Percentiles rank a stretch among this genome's conserved stretches.
These are phyloP conservation scores for Arizona elegans DNA, from an alignment of 2,113 vertebrate genomes.

Conservation along the genomic window DNA sequence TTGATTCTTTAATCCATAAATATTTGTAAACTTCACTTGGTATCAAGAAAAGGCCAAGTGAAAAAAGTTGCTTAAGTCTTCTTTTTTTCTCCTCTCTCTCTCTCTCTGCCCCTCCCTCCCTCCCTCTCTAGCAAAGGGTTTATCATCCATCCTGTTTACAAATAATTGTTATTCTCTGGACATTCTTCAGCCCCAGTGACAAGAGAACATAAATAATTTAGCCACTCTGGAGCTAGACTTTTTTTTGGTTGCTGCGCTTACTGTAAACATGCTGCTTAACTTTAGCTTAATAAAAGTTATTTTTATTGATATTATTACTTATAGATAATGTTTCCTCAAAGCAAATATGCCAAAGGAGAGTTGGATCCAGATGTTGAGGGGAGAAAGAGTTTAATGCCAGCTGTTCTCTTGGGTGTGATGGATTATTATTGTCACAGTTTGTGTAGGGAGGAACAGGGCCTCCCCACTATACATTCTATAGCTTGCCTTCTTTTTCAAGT, in stretches of 20 bases:
- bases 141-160: conserved; percentile 28
- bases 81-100: background rate
- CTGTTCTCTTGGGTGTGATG: background rate
- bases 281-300: conserved; percentile 13
- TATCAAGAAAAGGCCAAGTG: background rate
- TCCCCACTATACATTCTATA: background rate
- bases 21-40: background rate
- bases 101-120: background rate
- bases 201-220: conserved; percentile 21
- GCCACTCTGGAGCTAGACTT: background rate
- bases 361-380: conserved; percentile 7
- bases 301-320: background rate
- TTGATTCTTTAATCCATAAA: background rate
- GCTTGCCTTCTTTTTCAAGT: background rate
- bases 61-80: background rate
- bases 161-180: conserved; percentile 13
- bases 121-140: background rate
- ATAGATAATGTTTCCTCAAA: conserved; percentile 9
- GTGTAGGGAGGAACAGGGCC: background rate
- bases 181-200: conserved; percentile 15
- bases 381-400: background rate
- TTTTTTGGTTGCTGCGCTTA: background rate
- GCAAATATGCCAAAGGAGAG: conserved; percentile 12
- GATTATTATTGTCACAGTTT: background rate
- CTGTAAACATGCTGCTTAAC: conserved; percentile 12